Conservation (phyloP, 2,113 vertebrate genomes). For the Amphilophus citrinellus region DNA sequence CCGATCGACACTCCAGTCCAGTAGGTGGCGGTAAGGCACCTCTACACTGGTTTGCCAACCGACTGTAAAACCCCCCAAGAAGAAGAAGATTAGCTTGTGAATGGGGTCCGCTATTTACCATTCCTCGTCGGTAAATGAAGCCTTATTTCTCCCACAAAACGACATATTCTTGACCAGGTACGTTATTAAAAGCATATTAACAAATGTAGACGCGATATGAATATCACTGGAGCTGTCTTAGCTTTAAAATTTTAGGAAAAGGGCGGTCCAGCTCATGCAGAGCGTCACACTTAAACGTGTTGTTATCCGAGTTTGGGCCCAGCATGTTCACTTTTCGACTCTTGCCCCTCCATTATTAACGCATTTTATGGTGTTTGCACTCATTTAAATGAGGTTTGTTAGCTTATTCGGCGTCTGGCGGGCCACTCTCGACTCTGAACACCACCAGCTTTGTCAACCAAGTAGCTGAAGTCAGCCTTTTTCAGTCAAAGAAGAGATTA, state of each 20-base stretch:
- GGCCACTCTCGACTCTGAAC: background rate
- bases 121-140: background rate
- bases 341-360: background rate
- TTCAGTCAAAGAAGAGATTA: background rate
- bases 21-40: no score
- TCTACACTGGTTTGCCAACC: no score
- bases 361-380: background rate
- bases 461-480: background rate
- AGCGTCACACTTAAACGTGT: background rate
- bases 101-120: background rate
- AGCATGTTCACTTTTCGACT: background rate
- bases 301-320: background rate
- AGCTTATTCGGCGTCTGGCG: background rate
- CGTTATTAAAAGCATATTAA: background rate
- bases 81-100: background rate
- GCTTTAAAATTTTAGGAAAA: rapidly evolving
- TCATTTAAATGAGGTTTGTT: background rate
- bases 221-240: rapidly evolving
- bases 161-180: slow-evolving; percentile 20
- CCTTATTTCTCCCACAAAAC: background rate
- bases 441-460: background rate
- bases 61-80: background rate
- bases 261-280: no score
- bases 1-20: no score
- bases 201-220: background rate